A percentile compares a stretch with the other conserved stretches of the same genome.
Evolutionary conservation across 2,888 invertebrate species (phyloP).

Genomic region (Synanthedon vespiformis): DNA sequence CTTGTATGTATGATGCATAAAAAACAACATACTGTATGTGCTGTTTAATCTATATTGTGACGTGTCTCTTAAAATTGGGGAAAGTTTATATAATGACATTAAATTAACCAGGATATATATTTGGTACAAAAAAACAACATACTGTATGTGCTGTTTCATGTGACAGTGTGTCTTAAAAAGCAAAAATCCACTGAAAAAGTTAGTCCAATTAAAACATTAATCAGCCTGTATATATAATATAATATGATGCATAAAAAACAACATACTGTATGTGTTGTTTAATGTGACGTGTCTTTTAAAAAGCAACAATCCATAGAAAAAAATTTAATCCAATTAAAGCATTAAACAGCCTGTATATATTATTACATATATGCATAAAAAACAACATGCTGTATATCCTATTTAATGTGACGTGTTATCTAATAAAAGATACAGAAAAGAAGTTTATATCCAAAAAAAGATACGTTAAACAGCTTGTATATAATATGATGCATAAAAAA

Average conservation of each 20-base stretch:
- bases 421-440: not conserved
- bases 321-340: no score
- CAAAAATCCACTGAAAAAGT: no score
- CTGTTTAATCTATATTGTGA: no score
- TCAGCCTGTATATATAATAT: conserved; percentile 20
- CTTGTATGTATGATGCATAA: conserved; percentile 11
- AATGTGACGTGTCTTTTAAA: no score
- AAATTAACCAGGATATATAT: conserved; percentile 18
- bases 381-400: no score
- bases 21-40: conserved; percentile 7
- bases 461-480: conserved; percentile 18
- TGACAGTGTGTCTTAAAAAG: no score
- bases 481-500: not conserved
- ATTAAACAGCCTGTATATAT: no score
- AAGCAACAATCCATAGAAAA: no score
- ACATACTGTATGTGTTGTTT: conserved; percentile 7
- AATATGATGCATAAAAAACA: not conserved
- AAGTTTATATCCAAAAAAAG: not conserved
- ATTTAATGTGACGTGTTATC: no score
- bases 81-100: not conserved
- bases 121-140: not conserved
- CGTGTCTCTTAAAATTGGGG: no score
- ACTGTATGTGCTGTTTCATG: conserved; percentile 6
- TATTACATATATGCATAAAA: no score
- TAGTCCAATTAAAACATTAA: conserved; percentile 4